Percentiles rank a stretch among this genome's conserved stretches.
Evolutionary conservation across 2,888 invertebrate species (phyloP).

Genomic region (Microplitis deprimator): DNA sequence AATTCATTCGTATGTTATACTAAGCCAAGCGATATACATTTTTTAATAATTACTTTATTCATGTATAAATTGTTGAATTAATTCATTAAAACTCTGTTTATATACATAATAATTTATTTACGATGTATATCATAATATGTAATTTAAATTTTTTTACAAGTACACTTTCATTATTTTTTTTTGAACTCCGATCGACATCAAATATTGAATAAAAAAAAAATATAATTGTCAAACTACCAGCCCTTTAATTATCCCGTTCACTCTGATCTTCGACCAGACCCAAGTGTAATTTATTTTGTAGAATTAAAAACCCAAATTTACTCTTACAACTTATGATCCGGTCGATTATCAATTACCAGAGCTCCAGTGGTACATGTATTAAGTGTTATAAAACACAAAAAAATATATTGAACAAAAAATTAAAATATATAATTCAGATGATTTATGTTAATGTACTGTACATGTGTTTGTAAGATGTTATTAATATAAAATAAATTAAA

Average conservation of each 20-base stretch:
- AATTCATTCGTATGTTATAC: too few relatives aligned
- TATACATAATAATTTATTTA: background rate
- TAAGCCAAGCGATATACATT: too few relatives aligned
- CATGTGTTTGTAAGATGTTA: background rate
- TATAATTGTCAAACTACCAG: slow-evolving; percentile 4
- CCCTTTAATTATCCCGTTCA: slow-evolving; percentile 7
- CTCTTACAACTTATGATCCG: background rate
- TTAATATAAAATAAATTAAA: background rate
- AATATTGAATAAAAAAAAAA: slow-evolving; percentile 1
- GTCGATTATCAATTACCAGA: slow-evolving; percentile 36
- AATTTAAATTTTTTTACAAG: background rate
- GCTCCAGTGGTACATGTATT: background rate
- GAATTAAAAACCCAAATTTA: slow-evolving; percentile 27
- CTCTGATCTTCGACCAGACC: background rate
- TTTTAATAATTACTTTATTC: too few relatives aligned
- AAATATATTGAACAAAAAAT: background rate
- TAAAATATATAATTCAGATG: slow-evolving; percentile 27
- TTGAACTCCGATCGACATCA: background rate
- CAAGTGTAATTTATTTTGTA: slow-evolving; percentile 32
- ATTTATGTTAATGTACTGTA: background rate
- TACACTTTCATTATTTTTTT: background rate
- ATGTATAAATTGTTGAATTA: background rate
- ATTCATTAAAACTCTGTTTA: background rate
- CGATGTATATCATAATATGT: background rate
- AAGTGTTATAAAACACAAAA: background rate